Conservation (phyloP, 2,113 vertebrate genomes). For the Larimichthys polyactis region DNA sequence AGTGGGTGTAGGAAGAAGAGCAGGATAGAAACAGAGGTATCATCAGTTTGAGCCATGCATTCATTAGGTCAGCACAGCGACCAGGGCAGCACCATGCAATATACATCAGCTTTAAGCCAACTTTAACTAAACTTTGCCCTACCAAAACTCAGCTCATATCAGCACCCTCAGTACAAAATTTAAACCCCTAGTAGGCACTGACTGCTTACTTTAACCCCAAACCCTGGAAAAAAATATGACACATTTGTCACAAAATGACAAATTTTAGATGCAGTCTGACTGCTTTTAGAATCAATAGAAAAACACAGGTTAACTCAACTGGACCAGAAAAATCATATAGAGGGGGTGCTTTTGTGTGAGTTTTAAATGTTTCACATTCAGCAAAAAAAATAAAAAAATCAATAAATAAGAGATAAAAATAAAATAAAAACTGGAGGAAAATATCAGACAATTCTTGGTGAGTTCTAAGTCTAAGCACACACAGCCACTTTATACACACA, state of each 20-base stretch:
- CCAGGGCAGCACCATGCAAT: slow-evolving; percentile 75
- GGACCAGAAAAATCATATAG: neutral
- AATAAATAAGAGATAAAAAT: neutral
- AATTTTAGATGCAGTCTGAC: neutral
- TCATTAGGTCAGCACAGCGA: slow-evolving; percentile 76
- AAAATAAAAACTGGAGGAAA: neutral
- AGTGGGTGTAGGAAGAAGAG: slow-evolving; percentile 38
- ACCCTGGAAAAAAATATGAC: slow-evolving; percentile 4
- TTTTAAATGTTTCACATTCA: neutral
- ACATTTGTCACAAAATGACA: neutral
- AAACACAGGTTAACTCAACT: too few species aligned
- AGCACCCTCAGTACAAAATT: slow-evolving; percentile 41
- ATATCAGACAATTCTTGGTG: neutral
- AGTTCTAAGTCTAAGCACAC: neutral
- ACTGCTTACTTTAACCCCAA: slow-evolving; percentile 20
- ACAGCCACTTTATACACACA: neutral
- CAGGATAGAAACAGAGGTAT: slow-evolving; percentile 79
- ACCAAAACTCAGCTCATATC: slow-evolving; percentile 32
- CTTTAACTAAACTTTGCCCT: slow-evolving; percentile 40
- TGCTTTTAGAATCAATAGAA: neutral
- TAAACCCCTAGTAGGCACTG: slow-evolving; percentile 28
- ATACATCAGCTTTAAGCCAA: slow-evolving; percentile 67
- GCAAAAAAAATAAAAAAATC: neutral
- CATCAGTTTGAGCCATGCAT: slow-evolving; percentile 90
- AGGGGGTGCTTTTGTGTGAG: neutral